Conservation (phyloP, 2,888 invertebrate genomes). For the Tinea semifulvella region DNA sequence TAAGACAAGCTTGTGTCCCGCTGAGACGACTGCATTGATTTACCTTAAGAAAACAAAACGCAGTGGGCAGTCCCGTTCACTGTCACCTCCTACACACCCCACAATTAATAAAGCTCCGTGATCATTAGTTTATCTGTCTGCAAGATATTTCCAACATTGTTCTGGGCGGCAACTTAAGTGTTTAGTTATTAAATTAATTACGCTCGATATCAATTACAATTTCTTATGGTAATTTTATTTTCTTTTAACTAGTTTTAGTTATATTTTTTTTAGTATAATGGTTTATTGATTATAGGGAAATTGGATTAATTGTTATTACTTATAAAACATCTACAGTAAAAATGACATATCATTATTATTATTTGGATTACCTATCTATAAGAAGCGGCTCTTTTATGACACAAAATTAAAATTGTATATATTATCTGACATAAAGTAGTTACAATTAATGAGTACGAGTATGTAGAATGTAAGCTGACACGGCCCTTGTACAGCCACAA, state of each 20-base stretch:
- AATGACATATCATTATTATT: no score
- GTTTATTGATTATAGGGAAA: no score
- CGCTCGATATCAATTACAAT: constrained; percentile 4
- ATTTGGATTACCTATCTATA: no score
- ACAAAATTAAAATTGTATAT: no score
- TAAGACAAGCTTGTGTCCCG: constrained; percentile 23
- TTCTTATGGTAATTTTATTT: neutral
- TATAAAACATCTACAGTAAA: no score
- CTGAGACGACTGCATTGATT: constrained; percentile 36
- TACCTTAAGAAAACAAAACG: constrained; percentile 24
- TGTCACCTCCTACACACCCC: constrained; percentile 36
- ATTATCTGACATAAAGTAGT: no score
- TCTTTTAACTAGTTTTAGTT: neutral
- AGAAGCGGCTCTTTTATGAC: no score
- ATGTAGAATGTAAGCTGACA: no score
- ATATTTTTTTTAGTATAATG: constrained; percentile 1
- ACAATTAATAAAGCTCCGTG: constrained; percentile 33
- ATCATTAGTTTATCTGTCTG: constrained; percentile 12
- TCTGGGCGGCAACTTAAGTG: neutral
- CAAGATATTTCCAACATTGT: constrained; percentile 5
- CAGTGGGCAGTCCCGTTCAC: constrained; percentile 32
- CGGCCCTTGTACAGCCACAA: no score
- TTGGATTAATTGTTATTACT: no score
- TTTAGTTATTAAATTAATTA: constrained; percentile 8
- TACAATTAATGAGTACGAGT: no score